Conservation (phyloP, 1,140 invertebrate species). For the Eumeta japonica region DNA sequence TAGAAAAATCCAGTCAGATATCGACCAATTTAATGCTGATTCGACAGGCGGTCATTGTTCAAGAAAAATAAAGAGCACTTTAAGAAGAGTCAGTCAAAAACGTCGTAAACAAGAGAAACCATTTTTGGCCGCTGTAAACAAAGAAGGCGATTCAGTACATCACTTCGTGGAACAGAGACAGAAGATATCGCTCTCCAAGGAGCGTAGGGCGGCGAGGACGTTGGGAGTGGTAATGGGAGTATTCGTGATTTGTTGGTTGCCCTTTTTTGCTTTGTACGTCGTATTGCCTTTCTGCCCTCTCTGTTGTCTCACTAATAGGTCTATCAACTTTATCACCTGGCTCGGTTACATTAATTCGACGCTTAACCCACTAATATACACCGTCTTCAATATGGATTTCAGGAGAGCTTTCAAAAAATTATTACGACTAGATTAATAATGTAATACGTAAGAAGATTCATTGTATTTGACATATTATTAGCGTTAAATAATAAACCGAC, state of each 20-base stretch:
- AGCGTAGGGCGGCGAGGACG: constrained; percentile 83
- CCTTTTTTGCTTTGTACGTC: constrained; percentile 92
- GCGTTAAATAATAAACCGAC: too few species aligned
- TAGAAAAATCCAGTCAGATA: constrained; percentile 14
- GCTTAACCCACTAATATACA: constrained; percentile 92
- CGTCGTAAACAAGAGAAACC: constrained; percentile 12
- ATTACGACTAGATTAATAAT: too few species aligned
- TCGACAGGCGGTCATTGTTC: constrained; percentile 3
- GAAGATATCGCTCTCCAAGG: constrained; percentile 85
- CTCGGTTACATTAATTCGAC: constrained; percentile 94
- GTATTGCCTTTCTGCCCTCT: constrained; percentile 76
- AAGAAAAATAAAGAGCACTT: constrained; percentile 11
- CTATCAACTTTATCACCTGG: constrained; percentile 90
- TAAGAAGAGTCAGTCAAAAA: constrained; percentile 14
- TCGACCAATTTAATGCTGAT: constrained; percentile 7
- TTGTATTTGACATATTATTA: too few species aligned
- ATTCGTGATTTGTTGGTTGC: constrained; percentile 91
- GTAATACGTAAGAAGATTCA: too few species aligned
- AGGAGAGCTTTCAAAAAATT: constrained; percentile 82
- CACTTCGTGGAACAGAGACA: constrained; percentile 89
- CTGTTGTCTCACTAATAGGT: constrained; percentile 70
- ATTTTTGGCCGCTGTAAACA: constrained; percentile 19
- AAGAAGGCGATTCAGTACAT: constrained; percentile 63
- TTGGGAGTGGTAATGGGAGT: constrained; percentile 90
- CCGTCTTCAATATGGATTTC: constrained; percentile 93